A percentile compares a stretch with the other conserved stretches of the same genome.
phyloP scores from a whole-genome alignment of 1,140 invertebrate species.

The Sitophilus oryzae region DNA sequence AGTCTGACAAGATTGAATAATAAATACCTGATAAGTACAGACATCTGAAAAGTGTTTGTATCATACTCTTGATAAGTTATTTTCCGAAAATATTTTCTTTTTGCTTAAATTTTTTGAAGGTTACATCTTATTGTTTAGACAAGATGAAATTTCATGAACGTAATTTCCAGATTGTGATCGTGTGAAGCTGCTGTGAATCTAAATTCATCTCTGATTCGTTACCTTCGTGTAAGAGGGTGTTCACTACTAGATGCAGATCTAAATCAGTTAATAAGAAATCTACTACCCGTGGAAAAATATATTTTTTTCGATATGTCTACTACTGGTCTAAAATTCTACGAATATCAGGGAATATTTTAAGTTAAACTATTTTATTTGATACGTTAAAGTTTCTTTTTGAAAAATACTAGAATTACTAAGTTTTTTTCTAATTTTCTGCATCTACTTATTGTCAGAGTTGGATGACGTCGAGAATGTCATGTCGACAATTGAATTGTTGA shows the following conservation, averaged over 20 bases:
- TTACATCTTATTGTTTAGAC: slow-evolving; percentile 23
- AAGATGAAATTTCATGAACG: slow-evolving; percentile 32
- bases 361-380: slow-evolving; percentile 1
- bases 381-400: too few species aligned
- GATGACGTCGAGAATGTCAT: too few species aligned
- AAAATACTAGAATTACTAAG: too few species aligned
- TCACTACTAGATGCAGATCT: slow-evolving; percentile 8
- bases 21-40: too few species aligned
- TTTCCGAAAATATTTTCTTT: too few species aligned
- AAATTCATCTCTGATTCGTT: background rate
- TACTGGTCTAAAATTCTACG: background rate
- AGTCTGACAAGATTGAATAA: too few species aligned
- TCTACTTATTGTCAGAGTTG: background rate
- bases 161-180: background rate
- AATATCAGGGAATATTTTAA: background rate
- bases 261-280: background rate
- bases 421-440: background rate
- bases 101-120: background rate
- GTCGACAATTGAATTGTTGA: too few species aligned
- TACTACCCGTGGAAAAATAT: slow-evolving; percentile 4
- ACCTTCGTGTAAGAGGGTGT: slow-evolving; percentile 1
- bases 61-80: too few species aligned
- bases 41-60: too few species aligned
- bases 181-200: slow-evolving; percentile 12
- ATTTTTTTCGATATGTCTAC: background rate